Conservation (phyloP, 2,113 vertebrate species). For the Calonectris borealis region DNA sequence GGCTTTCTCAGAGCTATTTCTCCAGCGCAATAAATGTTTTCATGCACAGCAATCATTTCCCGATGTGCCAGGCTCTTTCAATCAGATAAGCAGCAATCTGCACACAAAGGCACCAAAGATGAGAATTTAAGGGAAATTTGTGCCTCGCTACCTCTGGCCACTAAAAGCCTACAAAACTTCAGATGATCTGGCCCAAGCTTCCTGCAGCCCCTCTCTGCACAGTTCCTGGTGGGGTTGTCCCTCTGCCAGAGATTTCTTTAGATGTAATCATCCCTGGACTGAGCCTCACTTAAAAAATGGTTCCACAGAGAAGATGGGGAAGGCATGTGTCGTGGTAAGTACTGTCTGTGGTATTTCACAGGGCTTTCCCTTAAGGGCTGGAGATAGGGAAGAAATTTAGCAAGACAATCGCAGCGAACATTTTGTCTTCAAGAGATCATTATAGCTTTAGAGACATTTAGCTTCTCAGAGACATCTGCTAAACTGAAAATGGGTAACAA, state of each 20-base stretch:
- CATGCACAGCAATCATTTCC: neutral
- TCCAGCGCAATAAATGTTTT: neutral
- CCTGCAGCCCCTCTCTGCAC: neutral
- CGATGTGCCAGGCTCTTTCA: neutral
- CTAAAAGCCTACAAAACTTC: neutral
- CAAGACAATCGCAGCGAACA: neutral
- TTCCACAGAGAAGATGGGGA: neutral
- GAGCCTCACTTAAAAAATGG: neutral
- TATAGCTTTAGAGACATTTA: slow-evolving; percentile 8
- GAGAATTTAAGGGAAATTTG: neutral
- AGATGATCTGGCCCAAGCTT: neutral
- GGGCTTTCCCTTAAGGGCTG: neutral
- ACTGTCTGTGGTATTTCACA: neutral
- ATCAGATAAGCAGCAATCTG: neutral
- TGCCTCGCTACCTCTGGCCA: neutral
- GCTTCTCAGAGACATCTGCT: neutral
- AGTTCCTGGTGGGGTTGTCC: neutral
- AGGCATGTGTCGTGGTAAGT: neutral
- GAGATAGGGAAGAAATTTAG: neutral
- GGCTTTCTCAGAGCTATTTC: neutral
- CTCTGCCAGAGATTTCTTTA: neutral
- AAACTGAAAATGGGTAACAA: slow-evolving; percentile 14
- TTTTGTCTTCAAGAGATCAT: slow-evolving; percentile 1
- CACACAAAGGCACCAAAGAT: neutral
- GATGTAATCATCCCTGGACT: neutral